Base-by-base conservation (phyloP, 2,113 vertebrate genomes). In the Lucifuga dentata region DNA sequence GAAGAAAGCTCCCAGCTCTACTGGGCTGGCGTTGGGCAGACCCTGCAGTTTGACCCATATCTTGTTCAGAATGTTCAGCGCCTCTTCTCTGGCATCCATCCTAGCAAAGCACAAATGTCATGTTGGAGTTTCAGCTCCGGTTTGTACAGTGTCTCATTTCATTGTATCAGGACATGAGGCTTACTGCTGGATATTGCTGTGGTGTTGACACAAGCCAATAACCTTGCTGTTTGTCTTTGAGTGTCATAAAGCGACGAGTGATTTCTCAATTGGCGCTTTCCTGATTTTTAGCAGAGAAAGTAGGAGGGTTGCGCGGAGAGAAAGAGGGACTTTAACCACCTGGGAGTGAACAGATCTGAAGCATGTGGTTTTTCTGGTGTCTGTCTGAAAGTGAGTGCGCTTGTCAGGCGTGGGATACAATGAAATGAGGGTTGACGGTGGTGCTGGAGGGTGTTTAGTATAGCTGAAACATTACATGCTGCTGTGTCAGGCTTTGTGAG, bases 31-130 rank as follows among this genome's bases (percentile, higher is more conserved):
- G 10, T 91, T 87, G 13, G 95, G 92, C 26, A 98, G 90, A 52
- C 43, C 80, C 84, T 91, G 93, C 48, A 98, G 86, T 71, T 96
- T 98, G n/a, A 74, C 52, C 86, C 96, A 92, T 63, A 98, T 50
- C 73, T 80, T 93, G 72, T 92, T 80, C 0, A 93, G 91, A 8
- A 96, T 74, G 13, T 50, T 55, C 63, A 89, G 79, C 20, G 93
- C 62, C 74, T 97, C 93, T 13, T 93, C 76, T 65, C 48, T 74
- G 56, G 83, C 44, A n/a, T 91, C 88, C 92, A 93, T 93, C 70
- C 81, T 86, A 11, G 5, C n/a, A 38, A 35, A 35, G 49, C 33
- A 59, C 45, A 35, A n/a, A 65, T 1, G 11, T 26, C 3, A 5
- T 9, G 39, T 50, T 19, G 11, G 13, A 21, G 24, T 68, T 11